A percentile compares a stretch with the other conserved stretches of the same genome.
phyloP scores from a whole-genome alignment of 2,888 invertebrate species.

The Andrena chrysosceles region DNA sequence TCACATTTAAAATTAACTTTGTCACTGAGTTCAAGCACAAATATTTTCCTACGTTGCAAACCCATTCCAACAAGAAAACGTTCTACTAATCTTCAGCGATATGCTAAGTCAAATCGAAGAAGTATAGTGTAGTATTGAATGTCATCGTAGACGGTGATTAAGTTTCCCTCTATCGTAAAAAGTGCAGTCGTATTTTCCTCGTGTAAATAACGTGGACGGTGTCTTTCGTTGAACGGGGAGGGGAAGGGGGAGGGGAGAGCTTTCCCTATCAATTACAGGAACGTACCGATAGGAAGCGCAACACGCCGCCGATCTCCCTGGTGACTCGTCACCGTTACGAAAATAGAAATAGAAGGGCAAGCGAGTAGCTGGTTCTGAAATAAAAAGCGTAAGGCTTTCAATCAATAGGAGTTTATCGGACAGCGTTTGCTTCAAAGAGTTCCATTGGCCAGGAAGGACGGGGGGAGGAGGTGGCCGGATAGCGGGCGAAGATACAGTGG shows the following conservation, averaged over 20 bases:
- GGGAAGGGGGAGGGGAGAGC: not conserved
- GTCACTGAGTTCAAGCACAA: no score
- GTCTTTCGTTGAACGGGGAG: not conserved
- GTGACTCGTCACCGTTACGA: slow-evolving; percentile 37
- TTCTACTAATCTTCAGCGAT: no score
- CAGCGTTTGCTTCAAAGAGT: slow-evolving; percentile 44
- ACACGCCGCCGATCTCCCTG: slow-evolving; percentile 26
- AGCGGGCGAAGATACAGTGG: slow-evolving; percentile 43
- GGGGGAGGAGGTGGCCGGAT: slow-evolving; percentile 13
- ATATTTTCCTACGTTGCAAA: no score
- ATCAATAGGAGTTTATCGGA: slow-evolving; percentile 61
- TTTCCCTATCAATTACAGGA: slow-evolving; percentile 38
- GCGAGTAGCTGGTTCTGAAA: slow-evolving; percentile 26
- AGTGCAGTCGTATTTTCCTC: slow-evolving; percentile 19
- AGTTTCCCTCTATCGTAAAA: slow-evolving; percentile 7
- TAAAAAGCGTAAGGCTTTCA: slow-evolving; percentile 54
- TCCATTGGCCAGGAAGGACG: slow-evolving; percentile 37
- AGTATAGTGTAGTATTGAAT: slow-evolving; percentile 21
- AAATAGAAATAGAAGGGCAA: slow-evolving; percentile 34
- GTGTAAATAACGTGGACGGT: slow-evolving; percentile 41
- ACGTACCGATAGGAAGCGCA: slow-evolving; percentile 31
- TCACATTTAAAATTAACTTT: no score
- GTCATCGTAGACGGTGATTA: slow-evolving; percentile 29
- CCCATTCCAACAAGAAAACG: no score
- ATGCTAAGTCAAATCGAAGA: slow-evolving; percentile 7